Percentiles rank a stretch among this genome's conserved stretches.
These are phyloP conservation scores for Noctua comes DNA, from an alignment of 2,888 invertebrate species.

Conservation along the genomic window DNA sequence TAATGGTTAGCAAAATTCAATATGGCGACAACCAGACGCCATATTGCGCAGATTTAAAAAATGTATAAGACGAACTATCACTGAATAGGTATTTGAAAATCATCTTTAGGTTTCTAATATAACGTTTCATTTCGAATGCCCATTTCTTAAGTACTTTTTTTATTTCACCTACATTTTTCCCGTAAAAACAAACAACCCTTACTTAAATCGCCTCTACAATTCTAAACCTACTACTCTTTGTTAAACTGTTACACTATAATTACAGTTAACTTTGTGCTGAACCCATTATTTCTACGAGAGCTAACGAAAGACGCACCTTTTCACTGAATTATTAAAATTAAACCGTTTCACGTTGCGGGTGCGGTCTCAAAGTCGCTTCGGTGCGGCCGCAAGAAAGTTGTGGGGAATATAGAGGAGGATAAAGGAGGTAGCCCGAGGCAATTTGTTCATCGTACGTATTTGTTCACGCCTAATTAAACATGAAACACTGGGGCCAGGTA, in stretches of 20 bases:
- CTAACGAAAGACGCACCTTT: slow-evolving; percentile 75
- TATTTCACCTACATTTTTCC: not conserved
- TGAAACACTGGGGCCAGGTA: slow-evolving; percentile 79
- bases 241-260: slow-evolving; percentile 61
- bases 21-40: no score
- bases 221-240: slow-evolving; percentile 48
- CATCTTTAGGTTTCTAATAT: no score
- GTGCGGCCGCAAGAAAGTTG: slow-evolving; percentile 85
- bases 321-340: slow-evolving; percentile 85
- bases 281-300: slow-evolving; percentile 64
- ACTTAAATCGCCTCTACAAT: slow-evolving; percentile 29
- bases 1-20: no score
- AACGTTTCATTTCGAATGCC: no score
- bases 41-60: no score
- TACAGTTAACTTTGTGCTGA: slow-evolving; percentile 49
- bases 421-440: slow-evolving; percentile 84
- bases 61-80: no score
- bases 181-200: slow-evolving; percentile 14
- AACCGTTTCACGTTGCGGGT: slow-evolving; percentile 81
- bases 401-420: slow-evolving; percentile 86
- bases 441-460: slow-evolving; percentile 87
- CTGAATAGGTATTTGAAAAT: no score
- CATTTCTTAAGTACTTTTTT: no score
- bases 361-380: slow-evolving; percentile 83
- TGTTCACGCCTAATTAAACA: slow-evolving; percentile 90